phyloP scores from a whole-genome alignment of 2,797 vertebrate species.

The Typhlichthys subterraneus region DNA sequence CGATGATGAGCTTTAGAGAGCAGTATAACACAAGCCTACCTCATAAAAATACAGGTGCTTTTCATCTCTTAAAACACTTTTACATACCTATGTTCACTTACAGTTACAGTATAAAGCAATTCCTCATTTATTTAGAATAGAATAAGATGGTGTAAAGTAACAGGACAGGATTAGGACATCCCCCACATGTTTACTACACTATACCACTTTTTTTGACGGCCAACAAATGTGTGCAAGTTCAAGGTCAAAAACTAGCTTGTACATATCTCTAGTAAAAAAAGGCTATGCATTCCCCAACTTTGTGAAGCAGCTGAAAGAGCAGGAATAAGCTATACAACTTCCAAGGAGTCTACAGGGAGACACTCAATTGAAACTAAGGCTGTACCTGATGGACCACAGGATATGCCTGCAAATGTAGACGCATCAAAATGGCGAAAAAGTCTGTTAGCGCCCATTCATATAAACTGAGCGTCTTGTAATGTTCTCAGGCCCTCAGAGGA shows the following conservation, averaged over 20 bases:
- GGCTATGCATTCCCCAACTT: conserved; percentile 67
- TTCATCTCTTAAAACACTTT: conserved; percentile 64
- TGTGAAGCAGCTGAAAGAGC: conserved; percentile 78
- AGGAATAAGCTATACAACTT: conserved; percentile 79
- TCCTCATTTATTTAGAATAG: conserved; percentile 55
- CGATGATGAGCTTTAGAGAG: conserved; percentile 62
- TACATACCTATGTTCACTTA: conserved; percentile 65
- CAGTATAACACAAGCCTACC: conserved; percentile 62
- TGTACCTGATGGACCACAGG: conserved; percentile 96
- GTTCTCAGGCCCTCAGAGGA: conserved; percentile 87
- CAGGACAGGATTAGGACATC: conserved; percentile 11
- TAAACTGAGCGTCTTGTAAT: conserved; percentile 93
- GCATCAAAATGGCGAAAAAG: conserved; percentile 94
- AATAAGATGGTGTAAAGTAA: conserved; percentile 12
- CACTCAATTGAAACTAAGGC: conserved; percentile 99
- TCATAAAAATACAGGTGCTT: conserved; percentile 73
- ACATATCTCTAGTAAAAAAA: conserved; percentile 78
- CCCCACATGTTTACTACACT: conserved; percentile 26
- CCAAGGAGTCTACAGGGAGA: conserved; percentile 88
- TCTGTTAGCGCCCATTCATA: conserved; percentile 98
- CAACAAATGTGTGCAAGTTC: conserved; percentile 75
- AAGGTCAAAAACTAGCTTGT: conserved; percentile 82
- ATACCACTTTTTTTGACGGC: conserved; percentile 66
- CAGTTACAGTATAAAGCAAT: conserved; percentile 37
- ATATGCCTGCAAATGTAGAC: conserved; percentile 98